Percentiles rank a stretch among this genome's conserved stretches.
Evolutionary conservation across 2,113 vertebrate genomes (phyloP).

Genomic region (Sorex fumeus): DNA sequence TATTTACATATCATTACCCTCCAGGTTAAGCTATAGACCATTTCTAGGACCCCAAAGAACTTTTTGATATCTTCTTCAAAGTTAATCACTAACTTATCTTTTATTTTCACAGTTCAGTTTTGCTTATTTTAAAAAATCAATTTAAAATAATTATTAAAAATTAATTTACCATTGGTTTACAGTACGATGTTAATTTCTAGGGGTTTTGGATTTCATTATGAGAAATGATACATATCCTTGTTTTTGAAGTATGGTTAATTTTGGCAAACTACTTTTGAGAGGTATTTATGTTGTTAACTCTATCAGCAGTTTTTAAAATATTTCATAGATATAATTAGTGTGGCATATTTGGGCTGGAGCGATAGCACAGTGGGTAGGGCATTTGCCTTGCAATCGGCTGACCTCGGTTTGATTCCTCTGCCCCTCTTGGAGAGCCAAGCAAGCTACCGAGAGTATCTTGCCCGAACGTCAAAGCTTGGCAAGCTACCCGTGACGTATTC

Average conservation of each 20-base stretch:
- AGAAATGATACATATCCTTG: neutral
- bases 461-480: too few species aligned
- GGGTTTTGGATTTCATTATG: neutral
- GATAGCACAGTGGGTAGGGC: too few species aligned
- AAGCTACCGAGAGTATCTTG: too few species aligned
- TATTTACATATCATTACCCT: neutral
- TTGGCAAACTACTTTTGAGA: conserved; percentile 7
- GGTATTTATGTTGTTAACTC: neutral
- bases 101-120: neutral
- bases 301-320: neutral
- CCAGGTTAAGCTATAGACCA: neutral
- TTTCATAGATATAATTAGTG: conserved; percentile 4
- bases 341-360: neutral
- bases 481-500: too few species aligned
- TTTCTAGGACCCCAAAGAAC: neutral
- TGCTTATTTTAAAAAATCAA: neutral
- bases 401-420: too few species aligned
- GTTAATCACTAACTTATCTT: neutral
- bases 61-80: neutral
- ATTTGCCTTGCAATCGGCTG: too few species aligned
- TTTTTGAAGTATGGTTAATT: neutral
- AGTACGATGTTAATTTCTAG: too few species aligned
- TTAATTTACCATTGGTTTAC: too few species aligned
- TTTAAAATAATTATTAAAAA: too few species aligned
- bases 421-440: too few species aligned